Evolutionary conservation across 2,888 invertebrate genomes (phyloP), one percentile per base, ranked within the genome.

Genomic region (Polylopha cassiicola): DNA sequence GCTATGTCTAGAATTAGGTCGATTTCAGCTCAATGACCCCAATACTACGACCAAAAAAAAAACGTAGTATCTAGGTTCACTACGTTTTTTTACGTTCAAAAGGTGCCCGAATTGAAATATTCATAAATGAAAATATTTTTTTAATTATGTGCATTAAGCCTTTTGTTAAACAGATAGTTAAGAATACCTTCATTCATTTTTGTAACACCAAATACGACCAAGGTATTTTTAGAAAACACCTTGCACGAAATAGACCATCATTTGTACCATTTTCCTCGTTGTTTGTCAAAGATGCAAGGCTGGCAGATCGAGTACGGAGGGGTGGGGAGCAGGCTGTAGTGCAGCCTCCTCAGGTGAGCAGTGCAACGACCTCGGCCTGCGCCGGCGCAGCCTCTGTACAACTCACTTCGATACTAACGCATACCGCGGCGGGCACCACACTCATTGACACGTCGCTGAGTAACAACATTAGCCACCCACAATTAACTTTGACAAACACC

Each of bases 311-410:
- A 58, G 55, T 54, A 55, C 47, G 54, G 47, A 53, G 58, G 52
- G 48, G 53, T 59, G 53, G 59, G 54, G 65, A 63, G 55, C 64
- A 61, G 64, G 63, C 64, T 61, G 57, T 65, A 66, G 75, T 72
- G 72, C 77, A 76, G 71, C 59, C 68, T 70, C 66, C 53, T 51
- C 57, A 45, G 58, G 58, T 53, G 55, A 58, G 60, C 57, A 58
- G 79, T 67, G 70, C 82, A 78, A 71, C 72, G 81, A 82, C 81
- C 78, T 71, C 74, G 55, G 55, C 46, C 53, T 56, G 66, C 60
- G 62, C 66, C 65, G 51, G 70, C 69, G 58, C 71, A 69, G 69
- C 69, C 73, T 74, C 68, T 53, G 47, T 39, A 37, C 62, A 55
- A 65, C 65, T 62, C 59, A 65, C 65, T 61, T 44, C 50, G 52